phyloP scores from a whole-genome alignment of 2,797 vertebrate genomes.

The Galagoides demidoff region DNA sequence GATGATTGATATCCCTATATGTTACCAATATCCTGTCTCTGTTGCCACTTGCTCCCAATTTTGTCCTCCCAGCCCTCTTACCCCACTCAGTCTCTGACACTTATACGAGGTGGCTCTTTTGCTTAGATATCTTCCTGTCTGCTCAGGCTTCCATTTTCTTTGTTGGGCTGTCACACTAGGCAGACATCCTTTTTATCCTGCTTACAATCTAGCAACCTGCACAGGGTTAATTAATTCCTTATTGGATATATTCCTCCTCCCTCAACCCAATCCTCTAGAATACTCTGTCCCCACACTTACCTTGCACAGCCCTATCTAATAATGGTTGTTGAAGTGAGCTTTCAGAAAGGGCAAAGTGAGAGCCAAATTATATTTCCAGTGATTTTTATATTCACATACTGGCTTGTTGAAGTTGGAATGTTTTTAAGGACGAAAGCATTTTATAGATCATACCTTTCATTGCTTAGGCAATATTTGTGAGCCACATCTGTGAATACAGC shows the following conservation, averaged over 20 bases:
- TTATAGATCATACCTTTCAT: neutral
- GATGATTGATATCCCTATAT: neutral
- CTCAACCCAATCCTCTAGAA: neutral
- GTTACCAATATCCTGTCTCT: neutral
- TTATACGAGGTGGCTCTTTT: neutral
- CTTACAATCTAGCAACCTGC: neutral
- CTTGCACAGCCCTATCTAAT: neutral
- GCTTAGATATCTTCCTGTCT: neutral
- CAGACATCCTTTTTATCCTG: neutral
- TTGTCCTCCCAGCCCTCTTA: neutral
- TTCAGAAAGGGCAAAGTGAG: slow-evolving; percentile 33
- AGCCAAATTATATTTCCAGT: slow-evolving; percentile 17
- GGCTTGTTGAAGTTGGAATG: neutral
- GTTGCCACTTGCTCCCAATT: neutral
- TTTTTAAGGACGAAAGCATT: slow-evolving; percentile 22
- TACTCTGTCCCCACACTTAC: neutral
- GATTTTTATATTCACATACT: neutral
- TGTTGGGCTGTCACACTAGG: neutral
- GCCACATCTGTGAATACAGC: neutral
- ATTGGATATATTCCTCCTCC: neutral
- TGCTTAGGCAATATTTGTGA: neutral
- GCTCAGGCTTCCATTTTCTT: neutral
- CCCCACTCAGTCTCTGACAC: neutral
- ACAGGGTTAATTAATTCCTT: neutral
- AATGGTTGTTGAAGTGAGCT: neutral